These are phyloP conservation scores for Notoglanidium macrostoma DNA, from an alignment of 2,797 vertebrate genomes.

Conservation along the genomic window DNA sequence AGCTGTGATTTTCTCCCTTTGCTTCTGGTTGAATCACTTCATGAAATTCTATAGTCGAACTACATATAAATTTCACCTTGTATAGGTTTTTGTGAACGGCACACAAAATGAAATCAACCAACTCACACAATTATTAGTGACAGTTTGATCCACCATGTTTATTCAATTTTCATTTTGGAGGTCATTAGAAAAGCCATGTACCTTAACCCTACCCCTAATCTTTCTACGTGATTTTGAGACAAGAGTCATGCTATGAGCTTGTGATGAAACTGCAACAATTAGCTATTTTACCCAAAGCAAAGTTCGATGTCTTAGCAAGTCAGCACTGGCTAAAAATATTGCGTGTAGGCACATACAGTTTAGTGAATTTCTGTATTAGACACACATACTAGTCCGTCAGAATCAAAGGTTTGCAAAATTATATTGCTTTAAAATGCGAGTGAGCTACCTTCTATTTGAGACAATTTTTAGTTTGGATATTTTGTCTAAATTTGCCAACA, in stretches of 20 bases:
- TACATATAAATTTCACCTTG: background rate
- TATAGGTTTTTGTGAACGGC: background rate
- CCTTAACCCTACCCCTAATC: background rate
- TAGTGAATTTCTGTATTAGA: background rate
- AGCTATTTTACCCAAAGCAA: background rate
- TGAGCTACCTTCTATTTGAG: background rate
- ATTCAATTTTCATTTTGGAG: background rate
- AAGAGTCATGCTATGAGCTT: background rate
- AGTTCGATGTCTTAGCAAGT: background rate
- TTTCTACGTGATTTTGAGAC: background rate
- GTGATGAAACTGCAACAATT: background rate
- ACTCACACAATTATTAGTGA: background rate
- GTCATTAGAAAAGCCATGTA: background rate
- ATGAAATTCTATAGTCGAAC: background rate
- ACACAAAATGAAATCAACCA: background rate
- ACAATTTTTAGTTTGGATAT: background rate
- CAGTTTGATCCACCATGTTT: background rate
- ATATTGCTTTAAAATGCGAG: background rate
- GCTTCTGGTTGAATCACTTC: background rate
- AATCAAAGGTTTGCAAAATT: background rate
- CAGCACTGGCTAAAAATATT: background rate
- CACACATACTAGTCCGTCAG: too few relatives aligned
- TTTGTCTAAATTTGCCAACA: background rate
- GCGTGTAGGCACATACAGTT: background rate
- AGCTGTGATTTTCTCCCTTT: background rate